phyloP scores from a whole-genome alignment of 2,113 vertebrate species.

The Pleuronectes platessa region DNA sequence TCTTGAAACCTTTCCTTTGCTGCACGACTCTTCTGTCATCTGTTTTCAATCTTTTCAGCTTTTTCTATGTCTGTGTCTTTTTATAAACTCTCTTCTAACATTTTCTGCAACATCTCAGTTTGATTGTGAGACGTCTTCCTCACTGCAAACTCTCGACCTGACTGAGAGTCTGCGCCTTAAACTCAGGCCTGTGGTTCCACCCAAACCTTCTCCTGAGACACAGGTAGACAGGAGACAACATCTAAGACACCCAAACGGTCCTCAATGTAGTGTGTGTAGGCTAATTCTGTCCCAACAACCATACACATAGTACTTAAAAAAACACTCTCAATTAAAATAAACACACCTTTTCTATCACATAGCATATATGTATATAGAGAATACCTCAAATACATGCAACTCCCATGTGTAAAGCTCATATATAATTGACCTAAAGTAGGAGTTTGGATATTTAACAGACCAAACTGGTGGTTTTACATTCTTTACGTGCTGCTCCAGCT shows the following conservation, averaged over 20 bases:
- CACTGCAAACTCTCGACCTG: constrained; percentile 63
- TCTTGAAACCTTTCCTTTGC: constrained; percentile 10
- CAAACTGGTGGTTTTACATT: constrained; percentile 38
- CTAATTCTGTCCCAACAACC: background rate
- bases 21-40: constrained; percentile 28
- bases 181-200: constrained; percentile 77
- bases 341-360: too few species aligned
- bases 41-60: constrained; percentile 39
- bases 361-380: too few species aligned
- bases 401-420: background rate
- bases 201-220: constrained; percentile 83
- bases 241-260: background rate
- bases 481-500: background rate
- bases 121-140: constrained; percentile 49
- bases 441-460: constrained; percentile 20
- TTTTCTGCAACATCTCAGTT: constrained; percentile 64
- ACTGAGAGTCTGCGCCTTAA: constrained; percentile 80
- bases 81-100: constrained; percentile 48
- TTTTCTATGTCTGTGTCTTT: constrained; percentile 52
- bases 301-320: background rate
- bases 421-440: background rate
- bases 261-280: background rate
- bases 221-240: constrained; percentile 84
- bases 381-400: background rate
- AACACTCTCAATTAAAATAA: too few species aligned